Percentiles rank a stretch among this genome's conserved stretches.
Evolutionary conservation across 2,113 vertebrate species (phyloP).

Genomic region (Vireo altiloquus): DNA sequence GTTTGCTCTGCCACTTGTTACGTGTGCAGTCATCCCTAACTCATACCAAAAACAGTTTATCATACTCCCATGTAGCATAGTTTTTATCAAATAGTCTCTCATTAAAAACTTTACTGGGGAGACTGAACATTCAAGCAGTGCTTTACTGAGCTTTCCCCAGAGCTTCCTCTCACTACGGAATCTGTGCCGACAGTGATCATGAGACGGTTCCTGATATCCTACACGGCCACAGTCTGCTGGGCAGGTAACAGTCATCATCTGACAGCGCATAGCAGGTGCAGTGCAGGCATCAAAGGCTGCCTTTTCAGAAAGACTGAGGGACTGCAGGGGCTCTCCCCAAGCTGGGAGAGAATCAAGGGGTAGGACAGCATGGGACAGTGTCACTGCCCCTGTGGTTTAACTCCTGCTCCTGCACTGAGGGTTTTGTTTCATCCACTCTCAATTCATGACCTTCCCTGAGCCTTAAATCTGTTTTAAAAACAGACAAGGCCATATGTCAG

Average conservation of each 20-base stretch:
- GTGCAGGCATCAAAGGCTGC: not conserved
- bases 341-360: rapidly evolving
- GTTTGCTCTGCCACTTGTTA: slow-evolving; percentile 37
- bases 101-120: not conserved
- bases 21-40: not conserved
- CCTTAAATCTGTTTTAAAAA: not conserved
- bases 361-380: not conserved
- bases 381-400: rapidly evolving
- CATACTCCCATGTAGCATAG: not conserved
- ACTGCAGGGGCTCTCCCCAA: not conserved
- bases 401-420: not conserved
- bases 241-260: not conserved
- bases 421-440: not conserved
- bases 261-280: not conserved
- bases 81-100: not conserved
- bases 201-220: not conserved
- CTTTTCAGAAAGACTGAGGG: not conserved
- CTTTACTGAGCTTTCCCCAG: not conserved
- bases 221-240: not conserved
- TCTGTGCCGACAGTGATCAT: not conserved
- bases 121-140: not conserved
- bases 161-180: not conserved
- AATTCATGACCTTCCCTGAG: not conserved
- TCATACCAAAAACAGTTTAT: not conserved
- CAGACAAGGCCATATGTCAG: not conserved